Percentiles rank a stretch among this genome's conserved stretches.
Conservation (phyloP, 2,113 vertebrate genomes). For the Gopherus evgoodei region DNA sequence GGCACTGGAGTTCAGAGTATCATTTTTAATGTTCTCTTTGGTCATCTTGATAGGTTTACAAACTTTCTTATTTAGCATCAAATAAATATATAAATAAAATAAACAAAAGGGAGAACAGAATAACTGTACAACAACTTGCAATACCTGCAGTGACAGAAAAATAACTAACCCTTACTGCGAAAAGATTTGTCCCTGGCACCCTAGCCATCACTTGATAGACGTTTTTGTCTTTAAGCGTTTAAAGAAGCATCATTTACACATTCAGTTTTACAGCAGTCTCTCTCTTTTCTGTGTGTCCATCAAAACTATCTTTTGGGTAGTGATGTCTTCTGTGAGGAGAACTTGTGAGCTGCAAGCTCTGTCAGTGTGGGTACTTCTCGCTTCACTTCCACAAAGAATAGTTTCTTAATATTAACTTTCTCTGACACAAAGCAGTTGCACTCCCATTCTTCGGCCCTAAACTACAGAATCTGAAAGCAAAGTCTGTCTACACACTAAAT, state of each 20-base stretch:
- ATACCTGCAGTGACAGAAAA: neutral
- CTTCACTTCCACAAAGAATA: neutral
- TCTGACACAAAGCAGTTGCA: constrained; percentile 32
- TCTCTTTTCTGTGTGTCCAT: neutral
- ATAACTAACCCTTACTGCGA: neutral
- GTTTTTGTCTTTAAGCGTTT: constrained; percentile 23
- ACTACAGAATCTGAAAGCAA: neutral
- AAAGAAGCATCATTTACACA: constrained; percentile 8
- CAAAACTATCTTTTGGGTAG: constrained; percentile 23
- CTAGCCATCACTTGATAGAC: neutral
- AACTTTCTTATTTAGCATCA: constrained; percentile 29
- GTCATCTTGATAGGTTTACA: constrained; percentile 11
- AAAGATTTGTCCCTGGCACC: neutral
- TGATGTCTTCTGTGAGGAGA: constrained; percentile 22
- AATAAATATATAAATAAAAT: neutral
- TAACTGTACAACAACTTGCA: constrained; percentile 22
- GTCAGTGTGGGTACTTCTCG: neutral
- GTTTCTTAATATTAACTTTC: constrained; percentile 13
- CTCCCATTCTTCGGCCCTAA: neutral
- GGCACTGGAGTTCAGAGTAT: neutral
- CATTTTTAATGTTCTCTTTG: neutral
- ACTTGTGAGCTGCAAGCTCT: constrained; percentile 18
- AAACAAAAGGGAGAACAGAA: neutral
- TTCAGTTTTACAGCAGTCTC: constrained; percentile 39
- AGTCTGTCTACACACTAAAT: neutral